Conservation (phyloP, 2,888 invertebrate genomes). For the Erpobdella octoculata region DNA sequence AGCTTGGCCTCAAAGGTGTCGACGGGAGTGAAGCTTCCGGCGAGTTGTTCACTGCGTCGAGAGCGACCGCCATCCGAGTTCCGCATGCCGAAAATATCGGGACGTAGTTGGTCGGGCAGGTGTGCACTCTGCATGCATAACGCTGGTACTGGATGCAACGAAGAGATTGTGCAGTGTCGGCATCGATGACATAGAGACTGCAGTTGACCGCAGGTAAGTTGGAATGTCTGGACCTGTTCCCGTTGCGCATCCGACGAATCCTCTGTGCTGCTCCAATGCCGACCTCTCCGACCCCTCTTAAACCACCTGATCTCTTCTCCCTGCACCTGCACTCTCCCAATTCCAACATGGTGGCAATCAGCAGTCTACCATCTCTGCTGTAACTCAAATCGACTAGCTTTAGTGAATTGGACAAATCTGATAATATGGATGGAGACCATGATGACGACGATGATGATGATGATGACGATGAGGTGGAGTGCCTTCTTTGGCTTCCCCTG, state of each 20-base stretch:
- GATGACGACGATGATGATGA: background rate
- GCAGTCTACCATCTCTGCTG: slow-evolving; percentile 47
- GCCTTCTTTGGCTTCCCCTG: background rate
- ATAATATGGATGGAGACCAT: no score
- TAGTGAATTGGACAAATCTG: background rate
- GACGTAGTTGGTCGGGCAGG: slow-evolving; percentile 49
- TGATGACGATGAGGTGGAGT: no score
- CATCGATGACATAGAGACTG: slow-evolving; percentile 48
- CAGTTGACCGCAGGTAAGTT: slow-evolving; percentile 38
- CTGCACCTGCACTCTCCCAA: slow-evolving; percentile 45
- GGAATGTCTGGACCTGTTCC: no score
- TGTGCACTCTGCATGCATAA: slow-evolving; percentile 47
- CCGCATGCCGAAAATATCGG: slow-evolving; percentile 49
- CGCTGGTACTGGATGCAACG: slow-evolving; percentile 50
- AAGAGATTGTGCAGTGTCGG: slow-evolving; percentile 46
- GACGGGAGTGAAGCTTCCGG: background rate
- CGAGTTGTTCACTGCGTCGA: slow-evolving; percentile 31
- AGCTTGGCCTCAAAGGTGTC: background rate
- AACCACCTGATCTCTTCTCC: slow-evolving; percentile 44
- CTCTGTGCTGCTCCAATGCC: background rate
- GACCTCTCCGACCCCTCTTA: background rate
- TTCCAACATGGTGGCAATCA: slow-evolving; percentile 47
- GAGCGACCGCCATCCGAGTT: slow-evolving; percentile 48
- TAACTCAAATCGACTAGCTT: slow-evolving; percentile 42
- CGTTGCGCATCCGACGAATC: background rate